Conservation (phyloP, 2,888 invertebrate genomes). For the Priocnemis perturbator region DNA sequence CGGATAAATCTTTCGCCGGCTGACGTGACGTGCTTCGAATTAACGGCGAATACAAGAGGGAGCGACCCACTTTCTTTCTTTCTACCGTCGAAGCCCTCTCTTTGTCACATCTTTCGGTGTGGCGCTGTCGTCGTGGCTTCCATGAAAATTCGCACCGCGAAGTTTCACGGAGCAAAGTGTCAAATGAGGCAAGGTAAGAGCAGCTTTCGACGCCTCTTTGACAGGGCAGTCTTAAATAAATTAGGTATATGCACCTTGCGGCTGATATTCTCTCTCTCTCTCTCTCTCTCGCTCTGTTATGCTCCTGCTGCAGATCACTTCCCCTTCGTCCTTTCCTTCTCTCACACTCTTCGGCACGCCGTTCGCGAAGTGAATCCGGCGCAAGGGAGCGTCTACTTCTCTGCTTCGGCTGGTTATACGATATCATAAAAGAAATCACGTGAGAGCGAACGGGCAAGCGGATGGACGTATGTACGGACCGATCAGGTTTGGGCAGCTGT, state of each 20-base stretch:
- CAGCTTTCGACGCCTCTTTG: neutral
- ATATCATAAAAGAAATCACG: constrained; percentile 72
- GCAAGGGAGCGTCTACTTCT: constrained; percentile 44
- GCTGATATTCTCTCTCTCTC: too few species aligned
- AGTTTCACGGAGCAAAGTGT: too few species aligned
- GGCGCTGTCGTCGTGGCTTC: neutral
- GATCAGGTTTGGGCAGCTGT: constrained; percentile 75
- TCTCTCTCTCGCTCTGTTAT: too few species aligned
- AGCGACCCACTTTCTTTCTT: constrained; percentile 7
- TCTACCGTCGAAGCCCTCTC: neutral
- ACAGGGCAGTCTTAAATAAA: neutral
- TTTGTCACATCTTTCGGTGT: constrained; percentile 41
- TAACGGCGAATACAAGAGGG: neutral
- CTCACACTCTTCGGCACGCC: too few species aligned
- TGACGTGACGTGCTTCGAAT: neutral
- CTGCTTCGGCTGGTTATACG: constrained; percentile 68
- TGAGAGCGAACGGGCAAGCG: constrained; percentile 55
- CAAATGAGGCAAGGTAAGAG: constrained; percentile 1
- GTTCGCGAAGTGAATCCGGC: constrained; percentile 30
- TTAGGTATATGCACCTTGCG: constrained; percentile 1
- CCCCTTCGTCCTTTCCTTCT: too few species aligned
- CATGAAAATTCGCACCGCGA: too few species aligned
- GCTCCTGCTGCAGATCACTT: too few species aligned
- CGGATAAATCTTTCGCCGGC: neutral
- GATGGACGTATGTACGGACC: constrained; percentile 63